Conservation (phyloP, 2,797 vertebrate genomes). For the Lerista edwardsae region DNA sequence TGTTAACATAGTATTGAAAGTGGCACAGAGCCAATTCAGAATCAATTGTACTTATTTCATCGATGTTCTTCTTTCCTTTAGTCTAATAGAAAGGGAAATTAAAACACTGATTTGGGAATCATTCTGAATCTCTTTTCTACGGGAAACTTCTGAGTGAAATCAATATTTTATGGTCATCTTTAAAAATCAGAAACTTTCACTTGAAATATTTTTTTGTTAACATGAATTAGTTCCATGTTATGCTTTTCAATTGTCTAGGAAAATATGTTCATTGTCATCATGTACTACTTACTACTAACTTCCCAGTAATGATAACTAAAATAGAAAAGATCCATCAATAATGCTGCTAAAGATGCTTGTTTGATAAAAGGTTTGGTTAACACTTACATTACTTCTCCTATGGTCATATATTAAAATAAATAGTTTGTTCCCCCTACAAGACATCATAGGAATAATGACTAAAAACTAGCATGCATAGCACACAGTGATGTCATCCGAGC, state of each 20-base stretch:
- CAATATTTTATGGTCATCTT: too few species aligned
- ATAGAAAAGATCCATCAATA: not conserved
- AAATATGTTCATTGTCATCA: conserved; percentile 25
- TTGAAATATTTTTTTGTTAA: conserved; percentile 11
- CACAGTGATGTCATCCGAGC: too few species aligned
- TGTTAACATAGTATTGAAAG: not conserved
- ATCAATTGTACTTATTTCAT: not conserved
- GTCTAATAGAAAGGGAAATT: not conserved
- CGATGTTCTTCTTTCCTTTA: not conserved
- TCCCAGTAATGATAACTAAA: conserved; percentile 21
- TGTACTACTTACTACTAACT: not conserved
- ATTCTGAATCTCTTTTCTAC: not conserved
- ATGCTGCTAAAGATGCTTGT: too few species aligned
- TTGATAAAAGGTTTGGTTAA: too few species aligned
- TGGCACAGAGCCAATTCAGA: not conserved
- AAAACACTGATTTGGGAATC: not conserved
- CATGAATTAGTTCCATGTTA: conserved; percentile 3
- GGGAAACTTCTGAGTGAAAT: not conserved
- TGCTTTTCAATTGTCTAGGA: conserved; percentile 13
- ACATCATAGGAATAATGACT: too few species aligned
- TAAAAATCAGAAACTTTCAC: not conserved
- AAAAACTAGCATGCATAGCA: too few species aligned
- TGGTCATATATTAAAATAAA: too few species aligned
- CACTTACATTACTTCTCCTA: too few species aligned
- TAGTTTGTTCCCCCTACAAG: too few species aligned